Evolutionary conservation across 1,140 invertebrate species (phyloP), one percentile per base, ranked within the genome.

Genomic region (Megalopta genalis): DNA sequence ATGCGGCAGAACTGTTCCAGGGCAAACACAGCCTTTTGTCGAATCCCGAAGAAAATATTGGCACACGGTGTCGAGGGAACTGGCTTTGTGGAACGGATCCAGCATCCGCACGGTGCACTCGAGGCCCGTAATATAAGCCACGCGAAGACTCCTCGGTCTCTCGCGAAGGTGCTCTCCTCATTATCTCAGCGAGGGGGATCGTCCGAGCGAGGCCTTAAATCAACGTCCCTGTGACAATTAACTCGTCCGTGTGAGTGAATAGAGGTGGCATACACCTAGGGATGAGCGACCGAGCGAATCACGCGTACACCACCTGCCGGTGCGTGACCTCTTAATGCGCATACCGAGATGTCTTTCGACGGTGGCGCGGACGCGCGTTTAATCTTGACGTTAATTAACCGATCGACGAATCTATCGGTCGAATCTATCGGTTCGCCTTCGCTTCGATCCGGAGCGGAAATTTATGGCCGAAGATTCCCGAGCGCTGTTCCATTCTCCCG

Each of bases 301-400:
- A 88, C 88, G 87, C 84, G 87, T 83, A 80, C 85, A 72, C 88
- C 89, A 90, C 89, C 89, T 90, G 89, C 89, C 89, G 87, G 88
- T 89, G 88, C 89, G 89, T 89, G 89, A 90, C 88, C 89, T 87
- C 88, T 90, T 89, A 89, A 89, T 90, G 88, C 70, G 80, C 83
- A 82, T 82, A 75, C 81, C 81, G 77, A 69, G 81, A n/a, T 39
- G 60, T 37, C 62, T 72, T 23, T 62, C 25, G 23, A 49, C 84
- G 75, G 54, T 79, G 71, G 73, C 84, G 82, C 73, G 71, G 68
- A 63, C 39, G 6, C 39, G 2, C 4, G 3, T n/a, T 69, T 18
- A 3, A 27, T 39, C 18, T 21, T n/a, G 21, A 7, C 54, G n/a
- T n/a, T 57, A 57, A 57, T 57, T 27, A 37, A 66, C 62, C 65